Evolutionary conservation across 1,140 invertebrate species (phyloP).

Genomic region (Atta texana): DNA sequence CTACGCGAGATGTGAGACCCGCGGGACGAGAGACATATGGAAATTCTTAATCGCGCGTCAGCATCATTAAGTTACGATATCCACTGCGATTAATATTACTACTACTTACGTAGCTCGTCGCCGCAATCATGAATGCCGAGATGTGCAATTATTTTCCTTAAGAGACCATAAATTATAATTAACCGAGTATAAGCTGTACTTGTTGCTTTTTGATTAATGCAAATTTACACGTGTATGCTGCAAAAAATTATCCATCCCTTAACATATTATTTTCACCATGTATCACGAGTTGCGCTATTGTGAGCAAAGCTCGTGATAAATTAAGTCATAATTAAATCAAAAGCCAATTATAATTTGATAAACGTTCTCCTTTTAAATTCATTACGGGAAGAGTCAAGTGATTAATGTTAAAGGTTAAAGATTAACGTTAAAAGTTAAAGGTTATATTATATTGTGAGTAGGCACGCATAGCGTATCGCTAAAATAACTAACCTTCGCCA

Average conservation of each 20-base stretch:
- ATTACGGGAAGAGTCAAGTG: neutral
- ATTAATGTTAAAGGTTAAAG: neutral
- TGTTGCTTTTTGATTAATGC: constrained; percentile 41
- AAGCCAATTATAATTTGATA: constrained; percentile 13
- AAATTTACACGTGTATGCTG: neutral
- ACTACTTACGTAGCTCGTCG: constrained; percentile 4
- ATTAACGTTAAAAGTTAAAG: neutral
- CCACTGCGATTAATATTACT: constrained; percentile 15
- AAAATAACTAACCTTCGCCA: constrained; percentile 35
- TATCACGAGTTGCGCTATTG: neutral
- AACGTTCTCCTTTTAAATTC: neutral
- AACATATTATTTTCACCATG: neutral
- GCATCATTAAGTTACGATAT: constrained; percentile 25
- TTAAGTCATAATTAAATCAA: constrained; percentile 40
- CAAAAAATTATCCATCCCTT: neutral
- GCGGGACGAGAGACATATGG: constrained; percentile 16
- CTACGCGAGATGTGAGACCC: constrained; percentile 7
- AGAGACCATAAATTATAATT: constrained; percentile 32
- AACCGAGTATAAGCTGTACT: constrained; percentile 40
- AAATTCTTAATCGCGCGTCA: constrained; percentile 43
- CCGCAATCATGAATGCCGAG: neutral
- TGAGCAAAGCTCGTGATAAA: neutral
- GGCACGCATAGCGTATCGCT: neutral
- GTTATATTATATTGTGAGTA: neutral
- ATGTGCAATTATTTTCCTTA: constrained; percentile 39